A percentile compares a stretch with the other conserved stretches of the same genome.
Evolutionary conservation across 2,797 vertebrate genomes (phyloP).

Genomic region (Odontamblyopus rebecca): DNA sequence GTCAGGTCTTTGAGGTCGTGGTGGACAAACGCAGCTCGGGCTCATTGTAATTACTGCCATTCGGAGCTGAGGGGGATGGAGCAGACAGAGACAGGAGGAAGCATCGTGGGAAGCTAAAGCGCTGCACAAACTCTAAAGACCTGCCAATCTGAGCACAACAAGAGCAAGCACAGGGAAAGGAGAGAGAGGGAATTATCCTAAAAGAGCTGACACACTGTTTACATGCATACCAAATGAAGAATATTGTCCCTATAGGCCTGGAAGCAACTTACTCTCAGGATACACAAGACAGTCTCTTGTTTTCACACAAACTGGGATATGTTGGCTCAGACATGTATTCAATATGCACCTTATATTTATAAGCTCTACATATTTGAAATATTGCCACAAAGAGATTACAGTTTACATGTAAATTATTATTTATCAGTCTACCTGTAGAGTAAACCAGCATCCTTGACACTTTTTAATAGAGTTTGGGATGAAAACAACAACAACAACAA

Average conservation of each 20-base stretch:
- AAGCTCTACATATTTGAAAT: not conserved
- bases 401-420: not conserved
- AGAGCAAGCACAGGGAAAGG: conserved; percentile 35
- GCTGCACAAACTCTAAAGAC: conserved; percentile 59
- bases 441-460: not conserved
- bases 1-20: conserved; percentile 51
- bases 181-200: conserved; percentile 34
- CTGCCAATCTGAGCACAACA: conserved; percentile 56
- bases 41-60: conserved; percentile 73
- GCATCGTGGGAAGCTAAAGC: conserved; percentile 54
- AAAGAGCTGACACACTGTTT: conserved; percentile 29
- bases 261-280: not conserved
- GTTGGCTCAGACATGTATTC: not conserved
- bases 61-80: conserved; percentile 46
- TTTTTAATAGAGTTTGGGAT: not conserved
- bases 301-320: not conserved
- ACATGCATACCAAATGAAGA: conserved; percentile 1
- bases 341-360: not conserved
- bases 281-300: not conserved
- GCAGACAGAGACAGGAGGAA: conserved; percentile 51
- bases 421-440: not conserved
- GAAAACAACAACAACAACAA: too few relatives aligned
- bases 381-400: not conserved
- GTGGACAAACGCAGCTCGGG: conserved; percentile 47
- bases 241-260: not conserved